Base-by-base conservation (phyloP, 2,797 vertebrate species). In the Hydrophis major region DNA sequence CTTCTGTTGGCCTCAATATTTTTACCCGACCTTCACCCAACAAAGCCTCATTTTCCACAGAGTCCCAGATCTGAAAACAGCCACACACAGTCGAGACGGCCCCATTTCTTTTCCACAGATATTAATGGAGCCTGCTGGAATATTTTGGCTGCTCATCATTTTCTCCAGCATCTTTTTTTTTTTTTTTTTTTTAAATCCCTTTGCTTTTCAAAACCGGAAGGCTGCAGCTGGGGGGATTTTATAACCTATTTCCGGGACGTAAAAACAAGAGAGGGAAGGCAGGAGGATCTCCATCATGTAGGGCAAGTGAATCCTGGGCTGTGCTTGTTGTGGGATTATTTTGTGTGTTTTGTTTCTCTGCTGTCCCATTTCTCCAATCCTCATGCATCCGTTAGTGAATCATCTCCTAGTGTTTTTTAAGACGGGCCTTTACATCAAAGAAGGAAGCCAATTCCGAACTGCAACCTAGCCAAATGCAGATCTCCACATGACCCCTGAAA, bases 91-190 rank as follows among this genome's bases (percentile, higher is more conserved):
- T 6, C 3, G 55, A 50, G n/a, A 90, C 61, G 93, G 53, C 57
- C 94, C 89, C 63, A 18, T 87, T 87, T 55, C 63, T 78, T 25
- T n/a, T 57, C 0, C 69, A 10, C 6, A 20, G 86, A 94, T 93
- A 93, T 32, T 92, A 27, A 42, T 2, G 89, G 90, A 88, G 93
- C 93, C 87, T 28, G 32, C 83, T 87, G 53, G 22, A 13, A 14
- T 1, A 20, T 95, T 96, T 94, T 91, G 90, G 59, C 90, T 25
- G 92, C 92, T 96, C 95, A 96, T 94, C 96, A 95, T 93, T 69
- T 37, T 61, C 22, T 22, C 47, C 4, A 6, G 13, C 37, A 16
- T 78, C 57, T 47, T 50, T 50, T 50, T 7, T 50, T 50, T 50
- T n/a, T n/a, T 47, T 47, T 47, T 18, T 47, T n/a, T 86, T 42